These are phyloP conservation scores for Marisa cornuarietis DNA, from an alignment of 1,140 invertebrate genomes.

Conservation along the genomic window DNA sequence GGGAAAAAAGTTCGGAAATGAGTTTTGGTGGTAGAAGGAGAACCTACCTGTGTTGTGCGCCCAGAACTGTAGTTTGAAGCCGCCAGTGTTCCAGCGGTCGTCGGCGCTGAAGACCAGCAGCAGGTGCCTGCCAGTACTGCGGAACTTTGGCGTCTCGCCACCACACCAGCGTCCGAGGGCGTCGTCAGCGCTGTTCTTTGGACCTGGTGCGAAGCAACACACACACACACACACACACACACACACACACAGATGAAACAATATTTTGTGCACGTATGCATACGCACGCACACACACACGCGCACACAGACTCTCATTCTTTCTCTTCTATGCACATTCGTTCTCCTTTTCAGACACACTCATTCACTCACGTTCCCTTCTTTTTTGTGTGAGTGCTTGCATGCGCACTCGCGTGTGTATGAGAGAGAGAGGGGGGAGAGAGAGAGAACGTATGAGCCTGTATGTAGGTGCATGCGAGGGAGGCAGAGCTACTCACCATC, in stretches of 20 bases:
- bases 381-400: no score
- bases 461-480: background rate
- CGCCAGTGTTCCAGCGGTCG: constrained; percentile 28
- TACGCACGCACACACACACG: background rate
- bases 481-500: constrained; percentile 17
- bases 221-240: background rate
- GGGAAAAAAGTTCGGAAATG: no score
- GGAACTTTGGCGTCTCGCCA: constrained; percentile 21
- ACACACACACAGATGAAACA: constrained; percentile 3
- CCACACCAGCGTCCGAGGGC: constrained; percentile 29
- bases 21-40: background rate
- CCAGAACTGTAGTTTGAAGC: constrained; percentile 20
- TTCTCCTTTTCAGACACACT: no score
- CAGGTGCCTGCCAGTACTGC: constrained; percentile 22
- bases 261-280: no score
- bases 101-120: constrained; percentile 28
- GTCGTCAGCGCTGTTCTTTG: constrained; percentile 11
- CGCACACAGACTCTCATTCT: background rate
- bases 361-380: background rate
- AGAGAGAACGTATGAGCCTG: no score
- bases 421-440: no score
- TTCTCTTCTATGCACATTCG: background rate
- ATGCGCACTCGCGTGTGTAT: no score
- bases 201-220: background rate
- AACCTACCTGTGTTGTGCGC: constrained; percentile 3